phyloP scores from a whole-genome alignment of 2,113 vertebrate genomes.

The Epinephelus moara region DNA sequence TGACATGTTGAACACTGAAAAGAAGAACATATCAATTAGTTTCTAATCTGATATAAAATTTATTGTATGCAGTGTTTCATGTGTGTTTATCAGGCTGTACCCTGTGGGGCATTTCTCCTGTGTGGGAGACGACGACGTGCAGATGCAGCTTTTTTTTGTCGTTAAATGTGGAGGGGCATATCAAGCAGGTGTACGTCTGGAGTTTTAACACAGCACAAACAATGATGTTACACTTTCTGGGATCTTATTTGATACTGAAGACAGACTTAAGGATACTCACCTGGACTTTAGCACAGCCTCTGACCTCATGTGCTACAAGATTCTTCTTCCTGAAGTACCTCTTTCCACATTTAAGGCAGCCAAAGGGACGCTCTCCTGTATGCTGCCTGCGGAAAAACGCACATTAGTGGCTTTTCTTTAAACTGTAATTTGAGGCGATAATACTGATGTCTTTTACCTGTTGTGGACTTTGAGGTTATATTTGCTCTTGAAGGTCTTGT shows the following conservation, averaged over 20 bases:
- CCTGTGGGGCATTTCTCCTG: constrained; percentile 96
- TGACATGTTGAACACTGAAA: constrained; percentile 91
- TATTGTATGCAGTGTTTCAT: neutral
- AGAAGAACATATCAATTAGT: neutral
- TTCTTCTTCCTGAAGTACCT: constrained; percentile 98
- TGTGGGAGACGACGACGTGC: constrained; percentile 92
- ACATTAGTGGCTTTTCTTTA: neutral
- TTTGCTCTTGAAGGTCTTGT: constrained; percentile 97
- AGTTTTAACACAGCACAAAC: constrained; percentile 17
- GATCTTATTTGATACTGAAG: too few relatives aligned
- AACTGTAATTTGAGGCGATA: neutral
- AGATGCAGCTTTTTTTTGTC: constrained; percentile 89
- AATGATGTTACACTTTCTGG: too few relatives aligned
- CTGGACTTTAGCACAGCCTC: constrained; percentile 89
- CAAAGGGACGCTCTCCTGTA: constrained; percentile 95
- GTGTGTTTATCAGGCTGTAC: constrained; percentile 69
- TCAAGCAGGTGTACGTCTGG: constrained; percentile 89
- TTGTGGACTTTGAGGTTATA: constrained; percentile 99
- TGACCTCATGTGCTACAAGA: constrained; percentile 90
- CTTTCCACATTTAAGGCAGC: constrained; percentile 93
- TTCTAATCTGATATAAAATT: too few relatives aligned
- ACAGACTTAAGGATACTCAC: constrained; percentile 65
- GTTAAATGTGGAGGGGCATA: constrained; percentile 88
- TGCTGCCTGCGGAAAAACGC: constrained; percentile 86
- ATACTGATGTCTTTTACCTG: constrained; percentile 84